Evolutionary conservation across 2,888 invertebrate genomes (phyloP), one percentile per base, ranked within the genome.

Genomic region (Folsomia manolachei): DNA sequence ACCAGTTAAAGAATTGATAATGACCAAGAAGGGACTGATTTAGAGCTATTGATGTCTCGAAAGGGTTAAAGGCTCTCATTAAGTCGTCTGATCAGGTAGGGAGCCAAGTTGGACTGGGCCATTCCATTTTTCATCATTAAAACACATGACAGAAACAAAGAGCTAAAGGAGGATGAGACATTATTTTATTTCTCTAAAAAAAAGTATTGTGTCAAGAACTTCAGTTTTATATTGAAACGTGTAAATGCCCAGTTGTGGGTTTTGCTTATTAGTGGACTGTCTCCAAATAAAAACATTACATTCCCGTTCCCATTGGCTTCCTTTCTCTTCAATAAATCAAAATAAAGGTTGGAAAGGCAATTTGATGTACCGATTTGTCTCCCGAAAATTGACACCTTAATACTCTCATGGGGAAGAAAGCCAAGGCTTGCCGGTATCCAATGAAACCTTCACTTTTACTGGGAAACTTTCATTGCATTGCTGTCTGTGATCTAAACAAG

Each of bases 361-460:
- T 80, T 79, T 73, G 79, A 79, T 77, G 77, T 74, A 78, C 76
- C 80, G 80, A 80, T 80, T 80, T 80, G 80, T 80, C 80, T 80
- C 80, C 76, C 73, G 78, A 80, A 79, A 79, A 80, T 79, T 80
- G 80, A 80, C 80, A 80, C 80, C 77, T 53, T 78, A 79, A 79
- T 77, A 77, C 76, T 78, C 79, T 78, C 78, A 63, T 63, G 77
- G 75, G 67, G 60, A 67, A 67, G 24, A 67, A 67, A 67, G 26
- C 27, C 14, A 27, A 63, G 27, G 53, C 56, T 23, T 23, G 66
- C 51, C 39, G 18, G 19, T 27, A 18, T 23, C 21, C 24, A 56
- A 52, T 24, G 7, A 9, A 19, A 39, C 39, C n/a, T 39, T 39
- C 39, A 24, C n/a, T 56, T 56, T 26, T 67, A 67, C 66, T 11